Base-by-base conservation (phyloP, 2,888 invertebrate genomes). In the Spodoptera exigua region DNA sequence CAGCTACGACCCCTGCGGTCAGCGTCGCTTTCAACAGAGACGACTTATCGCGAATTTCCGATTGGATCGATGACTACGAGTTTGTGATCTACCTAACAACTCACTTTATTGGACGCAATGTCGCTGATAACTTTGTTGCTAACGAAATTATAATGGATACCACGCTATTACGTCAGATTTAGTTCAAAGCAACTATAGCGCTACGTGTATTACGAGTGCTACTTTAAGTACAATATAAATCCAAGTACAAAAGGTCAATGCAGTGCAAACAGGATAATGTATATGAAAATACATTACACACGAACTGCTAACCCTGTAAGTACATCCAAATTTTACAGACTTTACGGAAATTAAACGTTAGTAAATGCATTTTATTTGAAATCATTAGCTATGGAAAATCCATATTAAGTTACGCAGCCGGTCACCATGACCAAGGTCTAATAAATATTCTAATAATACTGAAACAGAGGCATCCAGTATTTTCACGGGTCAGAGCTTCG, bases 41-140 rank as follows among this genome's bases (percentile, higher is more conserved):
- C 66, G 79, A 83, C 46, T 52, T 62, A 66, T 84, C 83, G 81
- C 70, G 78, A 82, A 80, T 81, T 82, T 81, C 82, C 69, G 79
- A 83, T 81, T 66, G 74, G 70, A 82, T 84, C 82, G 80, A 79
- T 83, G 62, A 64, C 74, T 71, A 59, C 51, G 62, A 65, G 57
- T 75, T 72, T 47, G 52, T 59, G 66, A 71, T 79, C 65, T 76
- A 81, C 82, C 78, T 82, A 76, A 70, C 61, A 77, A 58, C 48
- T 68, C 69, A 64, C 35, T 55, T 45, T 56, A 53, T 54, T 60
- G 57, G 61, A 72, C 67, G 66, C 63, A 54, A 44, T 43, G 12
- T 36, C 41, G 18, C 61, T 47, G 55, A 55, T 49, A 41, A 56
- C 35, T 63, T 66, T 60, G 34, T 56, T 69, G 27, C 27, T 27